phyloP scores from a whole-genome alignment of 2,797 vertebrate species.

The Acanthurus leucopareius region DNA sequence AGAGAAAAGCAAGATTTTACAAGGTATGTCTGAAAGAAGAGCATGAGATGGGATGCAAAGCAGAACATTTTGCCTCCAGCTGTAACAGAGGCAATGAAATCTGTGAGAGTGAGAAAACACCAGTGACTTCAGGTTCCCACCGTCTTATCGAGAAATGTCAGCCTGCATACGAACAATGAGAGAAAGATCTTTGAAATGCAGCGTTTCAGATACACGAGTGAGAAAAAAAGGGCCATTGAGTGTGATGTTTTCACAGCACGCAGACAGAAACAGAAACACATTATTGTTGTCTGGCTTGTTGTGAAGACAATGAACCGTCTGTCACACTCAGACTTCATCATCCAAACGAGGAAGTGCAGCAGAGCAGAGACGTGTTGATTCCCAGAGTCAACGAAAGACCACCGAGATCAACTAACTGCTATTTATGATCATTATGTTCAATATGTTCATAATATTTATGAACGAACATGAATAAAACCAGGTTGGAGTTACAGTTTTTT shows the following conservation, averaged over 20 bases:
- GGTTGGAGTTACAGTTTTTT: neutral
- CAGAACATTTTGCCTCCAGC: too few relatives aligned
- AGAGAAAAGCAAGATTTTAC: conserved; percentile 7
- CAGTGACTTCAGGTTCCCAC: too few relatives aligned
- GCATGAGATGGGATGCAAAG: too few relatives aligned
- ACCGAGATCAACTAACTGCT: neutral
- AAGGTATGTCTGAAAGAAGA: neutral
- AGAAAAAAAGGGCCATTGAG: neutral
- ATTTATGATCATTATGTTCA: neutral
- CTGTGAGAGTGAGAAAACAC: too few relatives aligned
- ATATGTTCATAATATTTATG: neutral
- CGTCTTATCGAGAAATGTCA: too few relatives aligned
- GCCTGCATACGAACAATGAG: neutral
- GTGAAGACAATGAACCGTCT: conserved; percentile 20
- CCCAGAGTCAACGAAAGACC: neutral
- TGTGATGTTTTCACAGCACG: conserved; percentile 21
- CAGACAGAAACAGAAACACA: conserved; percentile 27
- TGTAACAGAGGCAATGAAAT: too few relatives aligned
- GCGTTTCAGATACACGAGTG: neutral
- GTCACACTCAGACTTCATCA: conserved; percentile 20
- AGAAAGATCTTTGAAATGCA: conserved; percentile 3
- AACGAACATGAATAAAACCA: neutral
- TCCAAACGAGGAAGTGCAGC: conserved; percentile 9
- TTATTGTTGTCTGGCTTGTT: conserved; percentile 1
- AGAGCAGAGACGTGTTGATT: neutral